Conservation (phyloP, 2,113 vertebrate species). For the cattle (Bos taurus) region DNA sequence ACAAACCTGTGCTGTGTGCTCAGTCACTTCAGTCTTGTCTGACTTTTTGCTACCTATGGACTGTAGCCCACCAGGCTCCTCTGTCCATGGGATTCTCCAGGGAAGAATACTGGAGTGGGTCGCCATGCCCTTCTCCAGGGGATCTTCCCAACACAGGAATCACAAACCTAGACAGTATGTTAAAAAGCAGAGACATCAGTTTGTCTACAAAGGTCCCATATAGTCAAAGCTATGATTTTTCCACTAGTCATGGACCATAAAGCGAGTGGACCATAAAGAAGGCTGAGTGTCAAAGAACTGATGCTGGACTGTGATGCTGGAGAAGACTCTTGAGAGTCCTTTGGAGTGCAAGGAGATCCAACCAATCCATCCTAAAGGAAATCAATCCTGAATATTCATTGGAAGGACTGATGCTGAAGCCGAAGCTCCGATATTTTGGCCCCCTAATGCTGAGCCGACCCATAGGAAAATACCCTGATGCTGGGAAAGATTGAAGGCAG, state of each 20-base stretch:
- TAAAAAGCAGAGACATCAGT: not conserved
- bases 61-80: not conserved
- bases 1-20: not conserved
- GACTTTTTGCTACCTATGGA: not conserved
- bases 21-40: not conserved
- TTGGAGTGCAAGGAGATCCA: not conserved
- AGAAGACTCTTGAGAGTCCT: not conserved
- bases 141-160: not conserved
- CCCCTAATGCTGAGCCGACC: not conserved
- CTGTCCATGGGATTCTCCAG: not conserved
- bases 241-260: no score
- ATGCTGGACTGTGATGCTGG: not conserved
- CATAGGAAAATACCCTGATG: not conserved
- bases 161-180: not conserved
- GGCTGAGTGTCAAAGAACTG: not conserved
- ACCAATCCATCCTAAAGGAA: not conserved
- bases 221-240: not conserved
- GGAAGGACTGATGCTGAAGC: not conserved
- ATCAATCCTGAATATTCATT: not conserved
- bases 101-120: not conserved
- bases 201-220: not conserved
- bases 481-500: not conserved
- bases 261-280: not conserved
- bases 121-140: not conserved
- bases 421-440: not conserved